phyloP scores from a whole-genome alignment of 2,888 invertebrate species.

The Pristionchus maxplancki region DNA sequence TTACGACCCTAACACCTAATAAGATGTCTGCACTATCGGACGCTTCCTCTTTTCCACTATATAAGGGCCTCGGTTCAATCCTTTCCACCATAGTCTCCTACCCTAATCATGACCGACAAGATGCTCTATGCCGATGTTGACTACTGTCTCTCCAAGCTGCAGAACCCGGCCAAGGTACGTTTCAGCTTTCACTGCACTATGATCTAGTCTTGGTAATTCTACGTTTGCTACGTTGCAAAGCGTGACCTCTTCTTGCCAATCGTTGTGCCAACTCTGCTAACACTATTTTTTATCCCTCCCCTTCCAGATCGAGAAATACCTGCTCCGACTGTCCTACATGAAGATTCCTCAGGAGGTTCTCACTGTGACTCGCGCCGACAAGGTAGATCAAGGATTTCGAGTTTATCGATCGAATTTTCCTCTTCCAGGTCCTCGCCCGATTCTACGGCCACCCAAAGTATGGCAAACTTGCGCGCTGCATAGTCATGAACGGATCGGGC shows the following conservation, averaged over 20 bases:
- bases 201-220: background rate
- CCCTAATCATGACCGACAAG: background rate
- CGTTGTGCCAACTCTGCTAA: no score
- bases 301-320: background rate
- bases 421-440: background rate
- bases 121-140: background rate
- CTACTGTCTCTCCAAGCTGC: background rate
- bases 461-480: background rate
- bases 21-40: background rate
- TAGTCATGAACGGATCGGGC: background rate
- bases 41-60: background rate
- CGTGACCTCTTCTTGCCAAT: no score
- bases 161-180: background rate
- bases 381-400: background rate
- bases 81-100: background rate
- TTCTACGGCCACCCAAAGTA: background rate
- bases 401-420: background rate
- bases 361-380: background rate
- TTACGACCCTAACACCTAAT: background rate
- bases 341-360: background rate
- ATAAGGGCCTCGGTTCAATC: background rate
- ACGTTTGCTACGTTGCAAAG: no score
- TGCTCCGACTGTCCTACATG: background rate
- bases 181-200: background rate
- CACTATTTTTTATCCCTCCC: background rate